Conservation (phyloP, 2,797 vertebrate genomes). For the Manis crassicaudata region DNA sequence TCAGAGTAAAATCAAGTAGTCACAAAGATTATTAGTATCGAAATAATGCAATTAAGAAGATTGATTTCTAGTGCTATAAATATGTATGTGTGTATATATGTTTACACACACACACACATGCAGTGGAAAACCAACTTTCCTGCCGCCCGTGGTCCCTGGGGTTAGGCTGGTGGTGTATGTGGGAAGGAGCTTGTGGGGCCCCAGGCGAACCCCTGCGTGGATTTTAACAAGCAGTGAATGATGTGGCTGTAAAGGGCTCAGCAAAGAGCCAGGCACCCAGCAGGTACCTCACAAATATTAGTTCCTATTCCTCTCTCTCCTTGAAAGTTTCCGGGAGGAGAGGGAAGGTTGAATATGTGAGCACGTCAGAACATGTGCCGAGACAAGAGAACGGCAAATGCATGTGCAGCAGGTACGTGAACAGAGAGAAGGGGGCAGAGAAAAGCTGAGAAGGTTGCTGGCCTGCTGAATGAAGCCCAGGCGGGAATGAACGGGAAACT, state of each 20-base stretch:
- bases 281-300: neutral
- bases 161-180: rapidly evolving
- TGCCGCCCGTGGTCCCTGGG: neutral
- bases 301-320: neutral
- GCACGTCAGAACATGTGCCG: neutral
- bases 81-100: neutral
- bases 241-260: neutral
- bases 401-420: neutral
- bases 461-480: neutral
- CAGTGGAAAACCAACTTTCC: neutral
- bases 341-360: neutral
- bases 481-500: rapidly evolving
- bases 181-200: neutral
- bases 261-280: neutral
- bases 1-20: neutral
- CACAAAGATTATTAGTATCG: neutral
- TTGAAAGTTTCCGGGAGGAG: neutral
- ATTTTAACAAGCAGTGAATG: neutral
- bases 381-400: neutral
- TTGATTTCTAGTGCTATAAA: neutral
- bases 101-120: neutral
- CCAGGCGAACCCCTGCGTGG: neutral
- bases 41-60: neutral
- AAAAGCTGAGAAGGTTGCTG: neutral
- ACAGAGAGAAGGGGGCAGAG: neutral